These are phyloP conservation scores for Eriosoma lanigerum DNA, from an alignment of 1,140 invertebrate species.

Conservation along the genomic window DNA sequence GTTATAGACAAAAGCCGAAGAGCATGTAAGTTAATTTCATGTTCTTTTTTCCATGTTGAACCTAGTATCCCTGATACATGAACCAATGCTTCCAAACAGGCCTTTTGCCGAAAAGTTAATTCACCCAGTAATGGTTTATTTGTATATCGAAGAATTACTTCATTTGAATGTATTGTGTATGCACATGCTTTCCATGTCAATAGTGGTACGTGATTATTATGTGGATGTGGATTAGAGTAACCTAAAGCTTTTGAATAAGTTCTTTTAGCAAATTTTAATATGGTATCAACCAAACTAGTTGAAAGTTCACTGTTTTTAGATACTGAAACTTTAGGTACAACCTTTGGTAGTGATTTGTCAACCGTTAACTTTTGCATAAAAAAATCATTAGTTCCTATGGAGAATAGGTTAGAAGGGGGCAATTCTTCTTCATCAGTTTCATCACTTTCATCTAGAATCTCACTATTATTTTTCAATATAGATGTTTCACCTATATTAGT, in stretches of 20 bases:
- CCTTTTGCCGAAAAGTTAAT: conserved; percentile 77
- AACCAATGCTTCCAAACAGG: conserved; percentile 70
- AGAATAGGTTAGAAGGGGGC: conserved; percentile 11
- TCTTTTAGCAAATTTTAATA: conserved; percentile 65
- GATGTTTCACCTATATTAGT: conserved; percentile 21
- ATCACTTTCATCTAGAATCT: conserved; percentile 13
- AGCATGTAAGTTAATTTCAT: conserved; percentile 62
- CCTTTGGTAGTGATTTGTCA: conserved; percentile 34
- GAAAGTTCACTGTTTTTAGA: conserved; percentile 56
- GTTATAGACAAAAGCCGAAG: conserved; percentile 61
- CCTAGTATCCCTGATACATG: conserved; percentile 69
- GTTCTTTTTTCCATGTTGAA: conserved; percentile 62
- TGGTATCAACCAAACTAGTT: conserved; percentile 65
- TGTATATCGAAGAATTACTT: conserved; percentile 73
- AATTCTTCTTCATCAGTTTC: conserved; percentile 30
- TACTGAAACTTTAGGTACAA: conserved; percentile 40
- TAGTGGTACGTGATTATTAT: conserved; percentile 66
- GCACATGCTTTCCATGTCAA: conserved; percentile 77
- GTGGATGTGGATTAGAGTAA: conserved; percentile 63
- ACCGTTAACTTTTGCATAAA: conserved; percentile 42
- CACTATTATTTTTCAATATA: conserved; percentile 23
- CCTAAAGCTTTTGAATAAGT: conserved; percentile 66
- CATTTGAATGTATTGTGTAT: conserved; percentile 85
- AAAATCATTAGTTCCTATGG: conserved; percentile 48
- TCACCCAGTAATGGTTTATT: conserved; percentile 80